A percentile compares a stretch with the other conserved stretches of the same genome.
Evolutionary conservation across 2,888 invertebrate species (phyloP).

Genomic region (Troides helena): DNA sequence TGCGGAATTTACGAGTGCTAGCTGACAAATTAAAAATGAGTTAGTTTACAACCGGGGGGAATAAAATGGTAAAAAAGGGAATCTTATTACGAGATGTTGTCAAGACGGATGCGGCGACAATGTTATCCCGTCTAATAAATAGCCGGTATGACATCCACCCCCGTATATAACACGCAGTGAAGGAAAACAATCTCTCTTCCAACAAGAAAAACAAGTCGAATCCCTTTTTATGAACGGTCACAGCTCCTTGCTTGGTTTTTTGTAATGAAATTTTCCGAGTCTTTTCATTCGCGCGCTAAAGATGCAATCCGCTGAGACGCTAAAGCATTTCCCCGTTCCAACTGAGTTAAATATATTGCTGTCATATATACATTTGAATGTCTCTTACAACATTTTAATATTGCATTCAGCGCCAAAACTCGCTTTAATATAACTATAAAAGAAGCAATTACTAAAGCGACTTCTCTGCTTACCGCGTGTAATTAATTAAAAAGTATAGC

Average conservation of each 20-base stretch:
- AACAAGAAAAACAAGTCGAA: conserved; percentile 64
- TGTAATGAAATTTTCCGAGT: conserved; percentile 55
- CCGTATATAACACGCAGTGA: conserved; percentile 56
- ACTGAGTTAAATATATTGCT: conserved; percentile 26
- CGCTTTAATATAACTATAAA: conserved; percentile 8
- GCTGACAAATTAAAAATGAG: conserved; percentile 77
- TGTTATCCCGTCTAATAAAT: conserved; percentile 76
- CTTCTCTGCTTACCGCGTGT: not conserved
- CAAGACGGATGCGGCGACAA: conserved; percentile 58
- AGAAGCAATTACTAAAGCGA: conserved; percentile 16
- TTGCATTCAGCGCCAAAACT: not conserved
- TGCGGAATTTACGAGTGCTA: conserved; percentile 65
- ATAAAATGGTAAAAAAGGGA: conserved; percentile 69
- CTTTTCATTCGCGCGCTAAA: conserved; percentile 48
- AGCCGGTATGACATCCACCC: conserved; percentile 67
- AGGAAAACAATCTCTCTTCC: conserved; percentile 68
- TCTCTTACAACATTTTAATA: conserved; percentile 24
- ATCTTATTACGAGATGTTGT: conserved; percentile 65
- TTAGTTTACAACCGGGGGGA: conserved; percentile 67
- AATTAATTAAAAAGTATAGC: conserved; percentile 29
- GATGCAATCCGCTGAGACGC: conserved; percentile 42
- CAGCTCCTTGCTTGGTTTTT: conserved; percentile 50
- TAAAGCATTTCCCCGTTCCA: conserved; percentile 25
- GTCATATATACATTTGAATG: conserved; percentile 24
- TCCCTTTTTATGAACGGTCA: conserved; percentile 67